Evolutionary conservation across 2,888 invertebrate genomes (phyloP).

Genomic region (Pristionchus japonicus): DNA sequence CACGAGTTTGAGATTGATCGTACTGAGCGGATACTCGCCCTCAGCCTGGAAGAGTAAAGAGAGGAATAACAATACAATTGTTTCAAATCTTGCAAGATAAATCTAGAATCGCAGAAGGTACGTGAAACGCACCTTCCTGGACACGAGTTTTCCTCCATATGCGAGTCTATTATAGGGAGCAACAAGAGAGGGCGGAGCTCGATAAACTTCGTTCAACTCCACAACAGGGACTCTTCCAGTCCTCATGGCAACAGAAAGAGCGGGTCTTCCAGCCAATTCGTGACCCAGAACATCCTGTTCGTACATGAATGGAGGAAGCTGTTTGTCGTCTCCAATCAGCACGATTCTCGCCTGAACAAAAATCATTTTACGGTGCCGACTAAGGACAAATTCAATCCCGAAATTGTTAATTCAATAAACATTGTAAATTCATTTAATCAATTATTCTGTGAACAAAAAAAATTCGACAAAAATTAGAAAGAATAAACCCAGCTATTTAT

Average conservation of each 20-base stretch:
- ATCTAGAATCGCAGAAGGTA: no score
- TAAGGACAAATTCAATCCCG: neutral
- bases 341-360: conserved; percentile 19
- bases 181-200: neutral
- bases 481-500: no score
- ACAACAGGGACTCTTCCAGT: neutral
- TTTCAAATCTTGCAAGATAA: no score
- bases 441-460: no score
- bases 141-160: conserved; percentile 9
- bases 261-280: neutral
- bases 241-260: neutral
- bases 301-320: conserved; percentile 19
- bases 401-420: neutral
- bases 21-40: neutral
- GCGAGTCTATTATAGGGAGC: conserved; percentile 23
- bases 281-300: neutral
- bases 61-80: no score
- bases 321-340: conserved; percentile 23
- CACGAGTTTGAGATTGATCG: neutral
- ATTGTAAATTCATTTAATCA: no score
- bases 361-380: no score
- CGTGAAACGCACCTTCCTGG: neutral
- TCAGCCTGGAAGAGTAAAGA: no score
- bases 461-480: no score
- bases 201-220: neutral